Conservation (phyloP, 2,113 vertebrate species). For the Benitochromis conjunctus region DNA sequence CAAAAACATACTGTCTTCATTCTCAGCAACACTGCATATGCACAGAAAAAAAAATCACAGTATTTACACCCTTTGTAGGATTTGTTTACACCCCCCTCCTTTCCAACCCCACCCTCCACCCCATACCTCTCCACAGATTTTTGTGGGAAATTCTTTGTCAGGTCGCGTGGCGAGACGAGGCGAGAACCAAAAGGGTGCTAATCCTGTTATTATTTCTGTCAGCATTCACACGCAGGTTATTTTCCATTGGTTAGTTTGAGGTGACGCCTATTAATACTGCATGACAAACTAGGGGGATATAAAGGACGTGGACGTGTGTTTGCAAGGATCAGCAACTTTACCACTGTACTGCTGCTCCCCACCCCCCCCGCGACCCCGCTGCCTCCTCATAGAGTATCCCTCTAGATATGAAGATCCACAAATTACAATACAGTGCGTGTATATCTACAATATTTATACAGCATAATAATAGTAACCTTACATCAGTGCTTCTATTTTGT, state of each 20-base stretch:
- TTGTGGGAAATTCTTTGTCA: neutral
- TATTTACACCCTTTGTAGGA: slow-evolving; percentile 53
- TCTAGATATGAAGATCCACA: slow-evolving; percentile 62
- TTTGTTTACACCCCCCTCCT: slow-evolving; percentile 50
- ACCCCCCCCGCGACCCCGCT: slow-evolving; percentile 25
- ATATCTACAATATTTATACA: slow-evolving; percentile 66
- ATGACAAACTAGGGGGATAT: slow-evolving; percentile 66
- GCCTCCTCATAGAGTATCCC: slow-evolving; percentile 54
- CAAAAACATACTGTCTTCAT: slow-evolving; percentile 36
- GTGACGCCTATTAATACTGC: slow-evolving; percentile 74
- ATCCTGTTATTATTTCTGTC: slow-evolving; percentile 64
- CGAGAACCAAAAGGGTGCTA: slow-evolving; percentile 43
- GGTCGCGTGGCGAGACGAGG: neutral
- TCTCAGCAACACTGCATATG: slow-evolving; percentile 50
- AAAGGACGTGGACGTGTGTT: slow-evolving; percentile 46
- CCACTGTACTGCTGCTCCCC: slow-evolving; percentile 38
- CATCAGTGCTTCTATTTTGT: slow-evolving; percentile 56
- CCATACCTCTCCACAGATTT: neutral
- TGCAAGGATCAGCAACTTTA: slow-evolving; percentile 55
- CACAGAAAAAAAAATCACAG: slow-evolving; percentile 55
- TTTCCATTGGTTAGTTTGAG: slow-evolving; percentile 71
- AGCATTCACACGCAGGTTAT: slow-evolving; percentile 58
- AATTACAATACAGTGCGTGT: slow-evolving; percentile 52
- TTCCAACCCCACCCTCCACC: neutral
- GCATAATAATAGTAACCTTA: slow-evolving; percentile 55